Evolutionary conservation across 2,797 vertebrate species (phyloP).

Genomic region (Geotrypetes seraphini): DNA sequence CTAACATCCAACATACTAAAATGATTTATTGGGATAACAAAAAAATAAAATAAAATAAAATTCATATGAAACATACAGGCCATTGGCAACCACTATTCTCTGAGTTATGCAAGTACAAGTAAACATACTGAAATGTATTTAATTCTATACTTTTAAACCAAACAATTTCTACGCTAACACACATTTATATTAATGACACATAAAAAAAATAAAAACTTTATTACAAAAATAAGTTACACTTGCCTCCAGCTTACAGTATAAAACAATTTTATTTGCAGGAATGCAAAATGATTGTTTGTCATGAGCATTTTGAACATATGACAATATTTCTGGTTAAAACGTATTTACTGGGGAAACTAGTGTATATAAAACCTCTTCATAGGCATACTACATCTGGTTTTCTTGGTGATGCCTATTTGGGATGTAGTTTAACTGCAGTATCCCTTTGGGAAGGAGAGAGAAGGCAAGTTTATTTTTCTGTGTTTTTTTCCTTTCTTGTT

Average conservation of each 20-base stretch:
- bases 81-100: slow-evolving; percentile 70
- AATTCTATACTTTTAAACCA: slow-evolving; percentile 67
- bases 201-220: slow-evolving; percentile 99
- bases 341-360: slow-evolving; percentile 97
- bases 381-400: slow-evolving; percentile 59
- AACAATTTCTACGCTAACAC: slow-evolving; percentile 72
- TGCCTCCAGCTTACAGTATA: slow-evolving; percentile 97
- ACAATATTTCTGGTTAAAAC: slow-evolving; percentile 88
- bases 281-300: slow-evolving; percentile 99
- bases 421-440: slow-evolving; percentile 85
- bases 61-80: slow-evolving; percentile 67
- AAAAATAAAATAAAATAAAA: slow-evolving; percentile 57
- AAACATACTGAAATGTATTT: slow-evolving; percentile 72
- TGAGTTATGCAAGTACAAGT: slow-evolving; percentile 68
- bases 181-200: slow-evolving; percentile 88
- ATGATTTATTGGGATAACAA: slow-evolving; percentile 66
- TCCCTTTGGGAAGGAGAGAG: slow-evolving; percentile 80
- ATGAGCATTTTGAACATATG: slow-evolving; percentile 99
- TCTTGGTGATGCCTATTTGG: slow-evolving; percentile 66
- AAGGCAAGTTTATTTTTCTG: slow-evolving; percentile 41
- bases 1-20: slow-evolving; percentile 72
- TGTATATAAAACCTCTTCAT: slow-evolving; percentile 93
- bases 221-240: slow-evolving; percentile 99
- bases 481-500: too few species aligned
- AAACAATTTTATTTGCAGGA: slow-evolving; percentile 98